Evolutionary conservation across 1,140 invertebrate species (phyloP).

Genomic region (Geopemphigus sp.): DNA sequence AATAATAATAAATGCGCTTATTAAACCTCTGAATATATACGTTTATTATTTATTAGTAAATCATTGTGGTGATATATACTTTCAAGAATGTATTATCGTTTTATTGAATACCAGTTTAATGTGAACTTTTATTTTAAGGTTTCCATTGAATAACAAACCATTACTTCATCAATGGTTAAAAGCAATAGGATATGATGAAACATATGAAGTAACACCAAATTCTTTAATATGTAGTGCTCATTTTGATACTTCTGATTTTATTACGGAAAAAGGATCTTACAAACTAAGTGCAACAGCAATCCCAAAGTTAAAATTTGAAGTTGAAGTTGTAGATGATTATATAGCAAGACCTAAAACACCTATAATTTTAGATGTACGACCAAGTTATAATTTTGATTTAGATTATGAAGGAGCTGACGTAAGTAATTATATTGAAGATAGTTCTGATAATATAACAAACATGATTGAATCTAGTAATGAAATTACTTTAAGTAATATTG

Average conservation of each 20-base stretch:
- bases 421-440: no score
- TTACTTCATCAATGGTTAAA: background rate
- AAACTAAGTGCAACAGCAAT: background rate
- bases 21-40: no score
- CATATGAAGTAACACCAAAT: background rate
- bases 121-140: slow-evolving; percentile 2
- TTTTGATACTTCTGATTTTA: background rate
- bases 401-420: no score
- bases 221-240: background rate
- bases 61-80: background rate
- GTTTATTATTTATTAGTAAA: no score
- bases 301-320: background rate
- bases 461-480: no score
- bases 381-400: no score
- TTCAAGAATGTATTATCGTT: background rate
- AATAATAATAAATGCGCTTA: no score
- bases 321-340: background rate
- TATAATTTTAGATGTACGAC: no score
- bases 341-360: no score
- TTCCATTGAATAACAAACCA: background rate
- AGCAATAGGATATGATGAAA: background rate
- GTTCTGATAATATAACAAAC: no score
- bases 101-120: background rate
- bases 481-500: no score
- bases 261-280: background rate